Conservation (phyloP, 1,140 invertebrate species). For the Acromyrmex heyeri region DNA sequence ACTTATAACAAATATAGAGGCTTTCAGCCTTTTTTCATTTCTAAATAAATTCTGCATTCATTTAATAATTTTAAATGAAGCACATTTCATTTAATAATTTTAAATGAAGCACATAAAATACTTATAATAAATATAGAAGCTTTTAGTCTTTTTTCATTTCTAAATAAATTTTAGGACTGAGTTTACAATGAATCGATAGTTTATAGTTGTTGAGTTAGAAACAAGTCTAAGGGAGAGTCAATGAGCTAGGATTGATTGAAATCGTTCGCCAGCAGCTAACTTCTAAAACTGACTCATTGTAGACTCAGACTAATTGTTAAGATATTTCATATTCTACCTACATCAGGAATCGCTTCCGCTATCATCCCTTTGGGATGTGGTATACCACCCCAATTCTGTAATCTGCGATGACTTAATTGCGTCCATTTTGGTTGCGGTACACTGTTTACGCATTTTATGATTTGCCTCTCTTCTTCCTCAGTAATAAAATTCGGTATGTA, state of each 20-base stretch:
- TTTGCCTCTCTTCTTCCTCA: conserved; percentile 91
- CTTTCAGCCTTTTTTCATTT: neutral
- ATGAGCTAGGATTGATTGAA: too few species aligned
- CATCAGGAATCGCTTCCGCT: conserved; percentile 93
- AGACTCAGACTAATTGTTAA: too few species aligned
- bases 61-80: too few species aligned
- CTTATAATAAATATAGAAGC: neutral
- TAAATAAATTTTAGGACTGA: conserved; percentile 11
- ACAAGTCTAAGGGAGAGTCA: too few species aligned
- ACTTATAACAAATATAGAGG: neutral
- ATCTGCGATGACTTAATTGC: conserved; percentile 94
- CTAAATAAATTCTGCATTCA: conserved; percentile 29
- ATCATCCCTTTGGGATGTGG: conserved; percentile 98
- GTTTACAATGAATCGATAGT: too few species aligned
- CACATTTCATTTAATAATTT: conserved; percentile 49
- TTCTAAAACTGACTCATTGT: too few species aligned
- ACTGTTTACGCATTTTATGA: conserved; percentile 91
- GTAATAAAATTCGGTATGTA: conserved; percentile 98
- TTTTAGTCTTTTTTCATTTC: neutral
- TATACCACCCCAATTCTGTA: conserved; percentile 99
- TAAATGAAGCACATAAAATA: conserved; percentile 16
- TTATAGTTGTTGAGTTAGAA: too few species aligned
- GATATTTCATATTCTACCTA: conserved; percentile 76
- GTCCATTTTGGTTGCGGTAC: conserved; percentile 98
- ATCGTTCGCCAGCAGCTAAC: too few species aligned